phyloP scores from a whole-genome alignment of 2,888 invertebrate species.

The Leptopilina myrica region DNA sequence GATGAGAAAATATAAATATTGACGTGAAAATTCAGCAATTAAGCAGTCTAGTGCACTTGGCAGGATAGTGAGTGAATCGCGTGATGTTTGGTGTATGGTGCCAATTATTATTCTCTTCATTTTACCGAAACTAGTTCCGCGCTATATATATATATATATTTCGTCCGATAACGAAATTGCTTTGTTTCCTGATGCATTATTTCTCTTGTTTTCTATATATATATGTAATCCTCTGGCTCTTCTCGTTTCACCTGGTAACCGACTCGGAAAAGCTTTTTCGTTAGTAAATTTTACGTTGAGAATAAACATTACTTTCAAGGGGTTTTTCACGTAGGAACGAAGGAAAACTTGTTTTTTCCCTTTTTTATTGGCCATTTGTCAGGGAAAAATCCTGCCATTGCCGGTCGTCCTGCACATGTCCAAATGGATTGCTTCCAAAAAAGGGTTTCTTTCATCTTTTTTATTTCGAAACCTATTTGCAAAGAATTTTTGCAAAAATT shows the following conservation, averaged over 20 bases:
- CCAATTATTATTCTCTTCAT: constrained; percentile 22
- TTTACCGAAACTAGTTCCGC: not conserved
- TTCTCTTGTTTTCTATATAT: not conserved
- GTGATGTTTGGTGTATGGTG: not conserved
- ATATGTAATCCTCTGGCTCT: not conserved
- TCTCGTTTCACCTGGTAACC: not conserved
- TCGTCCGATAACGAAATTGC: not conserved
- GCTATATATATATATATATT: too few relatives aligned
- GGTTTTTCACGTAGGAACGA: not conserved
- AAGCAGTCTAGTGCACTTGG: not conserved
- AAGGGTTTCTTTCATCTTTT: not conserved
- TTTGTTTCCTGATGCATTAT: constrained; percentile 4
- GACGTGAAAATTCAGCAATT: not conserved
- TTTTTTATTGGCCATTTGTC: constrained; percentile 4
- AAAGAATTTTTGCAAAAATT: too few relatives aligned
- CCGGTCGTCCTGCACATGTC: not conserved
- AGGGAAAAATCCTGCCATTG: not conserved
- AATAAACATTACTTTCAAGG: not conserved
- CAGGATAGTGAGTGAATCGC: not conserved
- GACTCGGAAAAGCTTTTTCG: constrained; percentile 18
- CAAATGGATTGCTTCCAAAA: not conserved
- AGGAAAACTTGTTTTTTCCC: not conserved
- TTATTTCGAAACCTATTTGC: too few relatives aligned
- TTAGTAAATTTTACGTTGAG: not conserved
- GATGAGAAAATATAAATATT: constrained; percentile 10